These are phyloP conservation scores for Vanacampus margaritifer DNA, from an alignment of 2,113 vertebrate genomes.

Conservation along the genomic window DNA sequence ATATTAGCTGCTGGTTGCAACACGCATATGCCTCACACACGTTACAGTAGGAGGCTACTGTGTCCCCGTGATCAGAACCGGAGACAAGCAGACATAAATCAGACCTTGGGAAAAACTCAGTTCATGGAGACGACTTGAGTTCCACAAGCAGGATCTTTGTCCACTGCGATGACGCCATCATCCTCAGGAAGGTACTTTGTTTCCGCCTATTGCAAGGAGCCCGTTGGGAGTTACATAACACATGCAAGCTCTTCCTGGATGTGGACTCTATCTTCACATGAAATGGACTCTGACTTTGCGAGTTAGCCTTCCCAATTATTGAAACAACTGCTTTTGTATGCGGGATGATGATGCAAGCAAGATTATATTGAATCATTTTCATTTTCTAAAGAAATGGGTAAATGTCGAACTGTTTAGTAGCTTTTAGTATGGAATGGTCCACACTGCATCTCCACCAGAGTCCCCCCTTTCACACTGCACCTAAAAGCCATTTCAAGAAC, in stretches of 20 bases:
- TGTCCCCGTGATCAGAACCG: background rate
- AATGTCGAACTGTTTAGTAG: background rate
- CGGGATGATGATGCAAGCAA: background rate
- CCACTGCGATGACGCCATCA: background rate
- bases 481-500: background rate
- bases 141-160: conserved; percentile 13
- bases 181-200: conserved; percentile 17
- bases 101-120: background rate
- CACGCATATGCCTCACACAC: background rate
- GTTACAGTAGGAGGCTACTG: background rate
- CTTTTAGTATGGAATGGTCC: background rate
- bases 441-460: conserved; percentile 4
- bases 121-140: conserved; percentile 13
- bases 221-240: conserved; percentile 31
- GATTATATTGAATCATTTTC: background rate
- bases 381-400: background rate
- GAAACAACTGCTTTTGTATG: conserved; percentile 1
- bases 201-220: conserved; percentile 9
- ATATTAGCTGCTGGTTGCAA: background rate
- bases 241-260: conserved; percentile 1
- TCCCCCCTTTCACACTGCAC: background rate
- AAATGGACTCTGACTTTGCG: conserved; percentile 15
- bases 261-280: conserved; percentile 8
- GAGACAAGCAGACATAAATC: conserved; percentile 4
- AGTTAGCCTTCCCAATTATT: conserved; percentile 10